Base-by-base conservation (phyloP, 2,797 vertebrate genomes). In the Macropodus opercularis region DNA sequence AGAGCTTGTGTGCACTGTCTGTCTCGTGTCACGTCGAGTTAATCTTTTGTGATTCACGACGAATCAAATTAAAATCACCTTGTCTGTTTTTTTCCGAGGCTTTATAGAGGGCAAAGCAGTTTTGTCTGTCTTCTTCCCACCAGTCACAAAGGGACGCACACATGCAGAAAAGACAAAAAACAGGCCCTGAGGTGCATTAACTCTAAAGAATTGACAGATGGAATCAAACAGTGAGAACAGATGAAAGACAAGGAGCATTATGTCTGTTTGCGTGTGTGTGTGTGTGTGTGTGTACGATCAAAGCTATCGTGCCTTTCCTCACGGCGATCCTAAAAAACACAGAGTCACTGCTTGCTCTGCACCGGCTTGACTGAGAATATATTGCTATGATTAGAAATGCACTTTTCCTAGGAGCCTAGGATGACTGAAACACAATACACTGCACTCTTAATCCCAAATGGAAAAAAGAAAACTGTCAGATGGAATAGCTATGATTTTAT, bases 41-140 rank as follows among this genome's bases (percentile, higher is more conserved):
- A 71, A 84, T 61, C 54, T 62, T 67, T 52, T 51, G 41, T 63
- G 64, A 85, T 80, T 85, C 66, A 73, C 54, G 63, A 77, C 79
- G 72, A 75, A 78, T 86, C 73, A 81, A 74, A 85, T 67, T 50
- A 19, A 79, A 76, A 80, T 81, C 60, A 62, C 61, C 46, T 79
- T 43, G 57, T 70, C 50, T 74, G 27, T 29, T 38, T 46, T 77
- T 74, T 70, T 61, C 23, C 48, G 27, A 71, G 57, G 18, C 14
- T 48, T 62, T 7, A 24, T 11, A 60, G 43, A 77, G 61, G 60
- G 18, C 39, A 54, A 57, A 11, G 54, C 5, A 26, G 26, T 63
- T 29, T 55, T 34, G 55, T 48, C 71, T n/a, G 42, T 40, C 43
- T 66, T 65, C 53, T 48, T 67, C 55, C 55, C 48, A 75, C 42